A percentile compares a stretch with the other conserved stretches of the same genome.
phyloP scores from a whole-genome alignment of 2,888 invertebrate genomes.

The Stenotaenia linearis region DNA sequence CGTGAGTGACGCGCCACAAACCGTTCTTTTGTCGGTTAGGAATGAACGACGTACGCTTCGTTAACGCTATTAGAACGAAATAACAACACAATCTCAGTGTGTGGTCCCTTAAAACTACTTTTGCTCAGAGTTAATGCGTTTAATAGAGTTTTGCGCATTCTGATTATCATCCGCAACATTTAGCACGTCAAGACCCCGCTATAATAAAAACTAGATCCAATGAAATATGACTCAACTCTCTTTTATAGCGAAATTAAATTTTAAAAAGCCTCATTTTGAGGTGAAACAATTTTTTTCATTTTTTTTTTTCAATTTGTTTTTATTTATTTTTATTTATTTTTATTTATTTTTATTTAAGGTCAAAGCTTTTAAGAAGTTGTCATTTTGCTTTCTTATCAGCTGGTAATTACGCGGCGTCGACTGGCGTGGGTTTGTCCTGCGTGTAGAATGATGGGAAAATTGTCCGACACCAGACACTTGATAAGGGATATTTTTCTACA shows the following conservation, averaged over 20 bases:
- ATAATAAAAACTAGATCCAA: too few relatives aligned
- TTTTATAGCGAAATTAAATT: too few relatives aligned
- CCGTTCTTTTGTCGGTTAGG: not conserved
- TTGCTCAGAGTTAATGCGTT: too few relatives aligned
- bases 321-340: not conserved
- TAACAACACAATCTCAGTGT: not conserved
- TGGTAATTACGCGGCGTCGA: not conserved
- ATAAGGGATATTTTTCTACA: not conserved
- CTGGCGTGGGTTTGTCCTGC: not conserved
- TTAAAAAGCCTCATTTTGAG: too few relatives aligned
- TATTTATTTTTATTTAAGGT: not conserved
- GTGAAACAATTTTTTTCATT: too few relatives aligned
- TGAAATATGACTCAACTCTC: too few relatives aligned
- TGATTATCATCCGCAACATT: too few relatives aligned
- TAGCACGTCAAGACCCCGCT: too few relatives aligned
- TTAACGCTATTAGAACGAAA: not conserved
- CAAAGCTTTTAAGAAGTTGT: not conserved
- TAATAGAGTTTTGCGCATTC: too few relatives aligned
- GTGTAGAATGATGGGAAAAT: not conserved
- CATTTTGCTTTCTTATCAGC: not conserved
- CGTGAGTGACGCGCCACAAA: not conserved
- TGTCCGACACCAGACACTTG: not conserved
- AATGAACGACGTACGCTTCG: not conserved
- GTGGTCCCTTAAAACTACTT: too few relatives aligned
- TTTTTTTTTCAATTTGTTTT: too few relatives aligned